Conservation (phyloP, 2,113 vertebrate genomes). For the Amblyornis subalaris region DNA sequence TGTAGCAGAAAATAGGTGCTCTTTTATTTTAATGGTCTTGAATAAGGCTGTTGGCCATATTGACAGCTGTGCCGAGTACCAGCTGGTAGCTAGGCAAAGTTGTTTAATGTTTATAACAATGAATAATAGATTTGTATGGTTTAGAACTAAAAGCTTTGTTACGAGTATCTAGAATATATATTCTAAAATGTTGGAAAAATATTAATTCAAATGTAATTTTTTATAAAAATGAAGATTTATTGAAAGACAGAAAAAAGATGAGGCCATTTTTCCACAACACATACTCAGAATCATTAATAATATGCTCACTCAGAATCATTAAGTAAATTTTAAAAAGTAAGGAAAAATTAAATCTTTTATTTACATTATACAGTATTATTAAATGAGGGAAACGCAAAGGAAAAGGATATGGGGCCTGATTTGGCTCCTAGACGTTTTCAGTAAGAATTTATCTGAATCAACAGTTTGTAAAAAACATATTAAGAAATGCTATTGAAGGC, state of each 20-base stretch:
- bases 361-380: not conserved
- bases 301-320: not conserved
- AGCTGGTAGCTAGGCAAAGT: conserved; percentile 15
- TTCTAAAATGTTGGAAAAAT: not conserved
- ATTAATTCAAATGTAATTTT: not conserved
- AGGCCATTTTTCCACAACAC: not conserved
- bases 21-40: conserved; percentile 51
- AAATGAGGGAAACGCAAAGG: not conserved
- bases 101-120: conserved; percentile 28
- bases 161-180: not conserved
- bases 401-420: not conserved
- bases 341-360: not conserved
- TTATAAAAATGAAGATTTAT: not conserved
- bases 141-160: not conserved
- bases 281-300: not conserved
- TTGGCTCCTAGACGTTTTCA: not conserved
- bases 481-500: not conserved
- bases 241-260: not conserved
- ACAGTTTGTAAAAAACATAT: not conserved
- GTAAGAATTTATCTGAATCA: not conserved
- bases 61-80: conserved; percentile 28
- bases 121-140: not conserved
- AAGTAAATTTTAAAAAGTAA: not conserved
- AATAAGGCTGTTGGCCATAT: conserved; percentile 3
- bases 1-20: conserved; percentile 44